phyloP scores from a whole-genome alignment of 2,888 invertebrate species.

The Aphodius granarius region DNA sequence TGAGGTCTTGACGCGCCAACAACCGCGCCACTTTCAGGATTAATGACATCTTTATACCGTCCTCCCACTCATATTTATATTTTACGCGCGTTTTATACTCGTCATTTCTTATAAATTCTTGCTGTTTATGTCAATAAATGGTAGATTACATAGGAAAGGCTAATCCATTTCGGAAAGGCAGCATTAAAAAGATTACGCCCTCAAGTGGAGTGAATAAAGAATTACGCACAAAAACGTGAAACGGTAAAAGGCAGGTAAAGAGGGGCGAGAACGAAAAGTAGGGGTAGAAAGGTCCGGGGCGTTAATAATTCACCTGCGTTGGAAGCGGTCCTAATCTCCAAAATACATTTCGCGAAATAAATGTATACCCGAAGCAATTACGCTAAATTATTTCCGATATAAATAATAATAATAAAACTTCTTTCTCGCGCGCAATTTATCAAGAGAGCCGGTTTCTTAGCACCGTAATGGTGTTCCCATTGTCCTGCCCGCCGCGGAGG shows the following conservation, averaged over 20 bases:
- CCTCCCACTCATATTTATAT: background rate
- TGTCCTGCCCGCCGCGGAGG: background rate
- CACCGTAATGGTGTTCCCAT: constrained; percentile 7
- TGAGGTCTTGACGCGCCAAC: constrained; percentile 10
- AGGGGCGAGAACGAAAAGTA: constrained; percentile 10
- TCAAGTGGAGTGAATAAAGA: background rate
- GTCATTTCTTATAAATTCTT: background rate
- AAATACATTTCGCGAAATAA: constrained; percentile 14
- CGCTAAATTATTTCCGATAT: constrained; percentile 11
- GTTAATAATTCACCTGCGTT: constrained; percentile 4
- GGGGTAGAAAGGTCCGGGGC: constrained; percentile 1
- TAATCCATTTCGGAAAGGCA: background rate
- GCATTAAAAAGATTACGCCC: background rate
- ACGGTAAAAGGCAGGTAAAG: constrained; percentile 4
- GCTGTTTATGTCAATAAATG: too few relatives aligned
- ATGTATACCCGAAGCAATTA: constrained; percentile 9
- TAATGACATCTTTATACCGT: background rate
- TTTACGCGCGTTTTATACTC: background rate
- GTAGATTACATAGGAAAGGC: background rate
- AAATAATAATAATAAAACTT: constrained; percentile 15
- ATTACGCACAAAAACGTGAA: background rate
- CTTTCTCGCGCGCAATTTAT: constrained; percentile 6
- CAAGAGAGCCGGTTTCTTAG: background rate
- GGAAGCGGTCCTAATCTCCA: constrained; percentile 4
- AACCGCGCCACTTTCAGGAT: background rate